Base-by-base conservation (phyloP, 2,888 invertebrate genomes). In the Opisthograptis luteolata region DNA sequence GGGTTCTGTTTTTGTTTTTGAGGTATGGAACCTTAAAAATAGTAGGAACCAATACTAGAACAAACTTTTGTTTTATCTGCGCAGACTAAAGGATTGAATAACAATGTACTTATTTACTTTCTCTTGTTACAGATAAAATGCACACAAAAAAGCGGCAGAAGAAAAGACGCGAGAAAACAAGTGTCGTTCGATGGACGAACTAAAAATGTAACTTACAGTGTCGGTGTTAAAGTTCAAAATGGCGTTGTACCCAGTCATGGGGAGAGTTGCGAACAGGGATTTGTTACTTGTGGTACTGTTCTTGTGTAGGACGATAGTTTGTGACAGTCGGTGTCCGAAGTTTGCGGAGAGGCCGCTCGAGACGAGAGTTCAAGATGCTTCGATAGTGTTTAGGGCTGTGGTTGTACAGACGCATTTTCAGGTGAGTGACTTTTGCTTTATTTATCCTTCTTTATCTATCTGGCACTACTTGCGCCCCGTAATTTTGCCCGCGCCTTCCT, bases 341-440 rank as follows among this genome's bases (percentile, higher is more conserved):
- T 87, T 80, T 30, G 90, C 89, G n/a, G 89, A 88, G 64, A 85
- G 82, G 54, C 86, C 90, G 25, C 77, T 92, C 10, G 92, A 92
- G 78, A 91, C 91, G 28, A 71, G 92, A 62, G 87, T 92, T 48
- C 84, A 91, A 70, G 87, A 89, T 53, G 89, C 92, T 56, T 84
- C 90, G 25, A 87, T 92, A 74, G 92, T 92, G 68, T 92, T 92
- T 78, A 84, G 91, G 51, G 91, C 89, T 6, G 90, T 91, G 45
- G 87, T 88, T 34, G 81, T 90, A 30, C 86, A 89, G 57, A 79
- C 86, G 40, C 81, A 87, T 72, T 82, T 70, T 70, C 82, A 85
- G 86, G 90, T 90, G 39, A 79, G 84, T 71, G 32, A 1, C 28
- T 14, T n/a, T n/a, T n/a, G n/a, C n/a, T n/a, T n/a, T n/a, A n/a